Evolutionary conservation across 2,888 invertebrate species (phyloP).

Genomic region (Stenodema calcarata): DNA sequence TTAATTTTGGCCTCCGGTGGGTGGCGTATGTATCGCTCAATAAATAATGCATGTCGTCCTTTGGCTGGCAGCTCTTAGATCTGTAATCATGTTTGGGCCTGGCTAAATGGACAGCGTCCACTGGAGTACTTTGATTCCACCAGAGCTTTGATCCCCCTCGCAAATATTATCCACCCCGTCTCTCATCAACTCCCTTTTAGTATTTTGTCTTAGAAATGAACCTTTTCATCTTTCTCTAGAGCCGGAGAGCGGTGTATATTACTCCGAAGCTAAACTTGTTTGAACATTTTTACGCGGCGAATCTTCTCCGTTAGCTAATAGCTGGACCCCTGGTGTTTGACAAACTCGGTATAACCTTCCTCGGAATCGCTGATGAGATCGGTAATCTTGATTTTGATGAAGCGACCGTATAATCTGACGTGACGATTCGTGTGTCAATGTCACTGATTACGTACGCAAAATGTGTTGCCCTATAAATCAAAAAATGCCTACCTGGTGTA

Average conservation of each 20-base stretch:
- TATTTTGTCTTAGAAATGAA: slow-evolving; percentile 51
- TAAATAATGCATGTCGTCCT: slow-evolving; percentile 56
- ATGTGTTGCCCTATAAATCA: too few species aligned
- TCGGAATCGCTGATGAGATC: too few species aligned
- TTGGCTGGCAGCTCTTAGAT: slow-evolving; percentile 54
- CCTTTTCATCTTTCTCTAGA: slow-evolving; percentile 48
- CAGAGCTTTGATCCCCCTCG: slow-evolving; percentile 54
- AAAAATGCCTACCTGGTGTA: too few species aligned
- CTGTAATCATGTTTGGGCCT: slow-evolving; percentile 55
- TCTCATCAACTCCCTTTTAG: slow-evolving; percentile 52
- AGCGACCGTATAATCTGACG: too few species aligned
- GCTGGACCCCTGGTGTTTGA: too few species aligned
- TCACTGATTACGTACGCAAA: too few species aligned
- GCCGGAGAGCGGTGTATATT: background rate
- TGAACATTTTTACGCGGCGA: background rate
- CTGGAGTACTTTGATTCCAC: slow-evolving; percentile 55
- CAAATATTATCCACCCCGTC: slow-evolving; percentile 50
- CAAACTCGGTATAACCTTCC: too few species aligned
- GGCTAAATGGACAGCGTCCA: slow-evolving; percentile 56
- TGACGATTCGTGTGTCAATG: too few species aligned
- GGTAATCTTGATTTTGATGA: too few species aligned
- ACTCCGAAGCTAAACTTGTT: background rate
- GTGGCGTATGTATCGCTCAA: slow-evolving; percentile 55
- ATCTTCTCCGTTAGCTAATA: background rate
- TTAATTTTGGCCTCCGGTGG: slow-evolving; percentile 53